phyloP scores from a whole-genome alignment of 2,113 vertebrate genomes.

The Serilophus lunatus region DNA sequence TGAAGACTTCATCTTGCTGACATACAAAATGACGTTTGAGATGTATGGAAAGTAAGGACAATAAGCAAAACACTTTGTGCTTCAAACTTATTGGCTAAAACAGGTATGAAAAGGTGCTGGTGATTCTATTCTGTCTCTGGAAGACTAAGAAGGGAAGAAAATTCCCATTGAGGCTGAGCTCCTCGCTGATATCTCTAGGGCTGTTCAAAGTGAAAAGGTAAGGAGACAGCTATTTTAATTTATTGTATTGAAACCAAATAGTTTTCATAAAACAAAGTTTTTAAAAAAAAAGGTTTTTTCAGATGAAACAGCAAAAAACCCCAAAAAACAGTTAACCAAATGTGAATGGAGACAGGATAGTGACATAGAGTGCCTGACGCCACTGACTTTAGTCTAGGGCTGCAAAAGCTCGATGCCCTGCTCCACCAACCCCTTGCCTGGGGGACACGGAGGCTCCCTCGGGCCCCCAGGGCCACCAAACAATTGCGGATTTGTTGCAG shows the following conservation, averaged over 20 bases:
- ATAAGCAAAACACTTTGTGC: neutral
- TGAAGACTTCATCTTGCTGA: neutral
- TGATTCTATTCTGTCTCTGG: neutral
- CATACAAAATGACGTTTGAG: neutral
- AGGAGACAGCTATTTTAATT: neutral
- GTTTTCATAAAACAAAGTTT: neutral
- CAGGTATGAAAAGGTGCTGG: rapidly evolving
- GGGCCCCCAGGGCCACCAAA: neutral
- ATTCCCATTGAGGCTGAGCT: neutral
- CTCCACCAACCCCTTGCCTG: neutral
- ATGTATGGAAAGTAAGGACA: neutral
- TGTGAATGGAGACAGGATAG: rapidly evolving
- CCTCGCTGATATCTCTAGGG: neutral
- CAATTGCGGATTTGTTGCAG: conserved; percentile 27
- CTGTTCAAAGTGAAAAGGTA: neutral
- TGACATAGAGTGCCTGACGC: neutral
- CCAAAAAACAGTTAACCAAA: too few species aligned
- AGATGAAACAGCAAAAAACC: neutral
- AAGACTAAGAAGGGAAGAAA: neutral
- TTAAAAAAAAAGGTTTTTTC: neutral
- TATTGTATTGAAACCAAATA: neutral
- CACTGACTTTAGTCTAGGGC: rapidly evolving
- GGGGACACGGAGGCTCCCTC: neutral
- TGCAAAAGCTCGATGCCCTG: neutral
- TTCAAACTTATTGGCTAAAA: neutral